Conservation (phyloP, 92 coral and sea anemone genomes). For the Heteractis magnifica region DNA sequence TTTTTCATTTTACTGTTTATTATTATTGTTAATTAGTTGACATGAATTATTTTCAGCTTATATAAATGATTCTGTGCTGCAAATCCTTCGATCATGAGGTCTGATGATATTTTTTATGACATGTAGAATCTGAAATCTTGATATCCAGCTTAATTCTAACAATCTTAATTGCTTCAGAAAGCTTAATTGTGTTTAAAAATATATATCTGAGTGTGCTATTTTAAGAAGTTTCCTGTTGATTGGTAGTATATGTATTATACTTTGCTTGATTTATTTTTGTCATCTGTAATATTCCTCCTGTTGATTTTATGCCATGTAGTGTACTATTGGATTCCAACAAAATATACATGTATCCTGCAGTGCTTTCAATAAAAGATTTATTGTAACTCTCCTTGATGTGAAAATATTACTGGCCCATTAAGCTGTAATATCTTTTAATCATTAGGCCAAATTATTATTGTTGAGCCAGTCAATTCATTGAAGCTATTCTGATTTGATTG, state of each 20-base stretch:
- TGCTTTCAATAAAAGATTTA: not conserved
- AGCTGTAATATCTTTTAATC: not conserved
- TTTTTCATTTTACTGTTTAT: too few relatives aligned
- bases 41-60: too few relatives aligned
- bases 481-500: not conserved
- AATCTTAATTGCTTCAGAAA: too few relatives aligned
- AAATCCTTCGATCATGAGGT: too few relatives aligned
- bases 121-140: not conserved
- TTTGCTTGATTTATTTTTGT: not conserved
- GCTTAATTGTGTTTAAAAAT: not conserved
- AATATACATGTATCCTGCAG: not conserved
- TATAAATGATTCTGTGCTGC: too few relatives aligned
- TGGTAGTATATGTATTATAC: not conserved
- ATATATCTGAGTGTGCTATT: not conserved
- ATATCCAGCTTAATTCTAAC: not conserved
- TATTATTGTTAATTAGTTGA: too few relatives aligned
- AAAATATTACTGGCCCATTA: not conserved
- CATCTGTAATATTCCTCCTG: not conserved
- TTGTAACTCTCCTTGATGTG: not conserved
- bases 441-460: not conserved
- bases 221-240: not conserved
- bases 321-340: not conserved
- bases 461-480: not conserved
- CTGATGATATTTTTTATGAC: too few relatives aligned
- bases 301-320: not conserved